These are phyloP conservation scores for Leptinotarsa juncta DNA, from an alignment of 2,888 invertebrate species.

Conservation along the genomic window DNA sequence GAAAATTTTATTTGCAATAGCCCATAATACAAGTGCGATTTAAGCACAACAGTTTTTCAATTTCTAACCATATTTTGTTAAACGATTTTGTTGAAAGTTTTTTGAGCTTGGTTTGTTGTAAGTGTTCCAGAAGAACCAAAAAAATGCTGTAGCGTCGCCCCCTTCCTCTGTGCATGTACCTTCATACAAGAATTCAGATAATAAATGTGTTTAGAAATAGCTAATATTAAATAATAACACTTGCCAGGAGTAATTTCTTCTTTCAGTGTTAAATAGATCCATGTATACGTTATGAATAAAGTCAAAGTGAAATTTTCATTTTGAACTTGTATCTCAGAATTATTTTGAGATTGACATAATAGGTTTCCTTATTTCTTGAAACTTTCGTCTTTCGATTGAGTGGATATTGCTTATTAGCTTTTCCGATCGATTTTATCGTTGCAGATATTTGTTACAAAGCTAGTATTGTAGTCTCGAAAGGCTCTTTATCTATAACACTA, in stretches of 20 bases:
- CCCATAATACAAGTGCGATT: constrained; percentile 60
- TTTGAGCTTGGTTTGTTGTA: constrained; percentile 47
- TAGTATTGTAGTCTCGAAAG: too few species aligned
- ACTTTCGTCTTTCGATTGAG: too few species aligned
- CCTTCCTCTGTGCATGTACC: not conserved
- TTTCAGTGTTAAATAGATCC: not conserved
- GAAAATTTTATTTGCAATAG: constrained; percentile 66
- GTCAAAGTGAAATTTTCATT: not conserved
- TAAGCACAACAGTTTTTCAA: constrained; percentile 55
- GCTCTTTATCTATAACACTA: too few species aligned
- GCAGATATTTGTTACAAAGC: too few species aligned
- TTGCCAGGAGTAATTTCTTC: not conserved
- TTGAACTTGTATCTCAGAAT: not conserved
- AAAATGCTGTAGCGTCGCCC: constrained; percentile 52
- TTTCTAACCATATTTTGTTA: constrained; percentile 60
- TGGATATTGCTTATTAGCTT: too few species aligned
- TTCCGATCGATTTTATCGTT: too few species aligned
- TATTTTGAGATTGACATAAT: not conserved
- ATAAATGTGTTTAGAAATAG: not conserved
- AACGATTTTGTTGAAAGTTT: constrained; percentile 55
- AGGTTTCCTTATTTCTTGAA: not conserved
- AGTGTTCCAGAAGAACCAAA: constrained; percentile 53
- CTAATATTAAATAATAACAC: not conserved
- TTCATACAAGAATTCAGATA: not conserved
- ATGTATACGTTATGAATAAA: not conserved